A percentile compares a stretch with the other conserved stretches of the same genome.
phyloP scores from a whole-genome alignment of 2,113 vertebrate genomes.

The Sinocyclocheilus maitianheensis region DNA sequence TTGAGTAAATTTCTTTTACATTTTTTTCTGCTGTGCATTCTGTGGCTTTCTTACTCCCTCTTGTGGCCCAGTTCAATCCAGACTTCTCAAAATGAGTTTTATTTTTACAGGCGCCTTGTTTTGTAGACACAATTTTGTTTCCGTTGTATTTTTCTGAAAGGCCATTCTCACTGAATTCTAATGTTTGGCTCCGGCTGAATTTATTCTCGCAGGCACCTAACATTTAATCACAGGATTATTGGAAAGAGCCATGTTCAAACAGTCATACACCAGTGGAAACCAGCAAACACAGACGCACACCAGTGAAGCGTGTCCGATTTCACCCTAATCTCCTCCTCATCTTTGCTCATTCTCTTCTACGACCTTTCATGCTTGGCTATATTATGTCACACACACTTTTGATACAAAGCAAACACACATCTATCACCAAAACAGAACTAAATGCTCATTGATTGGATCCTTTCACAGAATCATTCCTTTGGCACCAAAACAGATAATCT shows the following conservation, averaged over 20 bases:
- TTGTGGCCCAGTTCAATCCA: slow-evolving; percentile 5
- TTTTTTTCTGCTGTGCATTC: not conserved
- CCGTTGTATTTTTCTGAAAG: not conserved
- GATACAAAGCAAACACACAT: slow-evolving; percentile 38
- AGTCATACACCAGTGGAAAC: slow-evolving; percentile 54
- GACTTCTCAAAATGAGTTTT: not conserved
- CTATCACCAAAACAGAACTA: slow-evolving; percentile 48
- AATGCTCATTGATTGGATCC: slow-evolving; percentile 20
- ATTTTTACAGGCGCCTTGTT: not conserved
- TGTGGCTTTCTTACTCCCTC: slow-evolving; percentile 35
- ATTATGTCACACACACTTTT: slow-evolving; percentile 32
- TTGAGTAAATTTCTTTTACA: not conserved
- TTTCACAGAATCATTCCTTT: slow-evolving; percentile 3
- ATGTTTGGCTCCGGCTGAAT: slow-evolving; percentile 14
- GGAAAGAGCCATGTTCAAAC: slow-evolving; percentile 47
- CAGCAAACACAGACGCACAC: slow-evolving; percentile 63
- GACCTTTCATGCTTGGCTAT: slow-evolving; percentile 37
- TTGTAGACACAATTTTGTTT: not conserved
- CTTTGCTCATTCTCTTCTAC: slow-evolving; percentile 13
- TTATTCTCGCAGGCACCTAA: slow-evolving; percentile 26
- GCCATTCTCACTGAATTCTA: slow-evolving; percentile 19
- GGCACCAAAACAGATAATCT: not conserved
- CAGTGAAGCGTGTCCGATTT: slow-evolving; percentile 36
- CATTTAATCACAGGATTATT: slow-evolving; percentile 72
- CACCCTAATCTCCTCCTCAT: slow-evolving; percentile 16